Evolutionary conservation across 2,797 vertebrate species (phyloP), one percentile per base, ranked within the genome.

Genomic region (Mus minutoides): DNA sequence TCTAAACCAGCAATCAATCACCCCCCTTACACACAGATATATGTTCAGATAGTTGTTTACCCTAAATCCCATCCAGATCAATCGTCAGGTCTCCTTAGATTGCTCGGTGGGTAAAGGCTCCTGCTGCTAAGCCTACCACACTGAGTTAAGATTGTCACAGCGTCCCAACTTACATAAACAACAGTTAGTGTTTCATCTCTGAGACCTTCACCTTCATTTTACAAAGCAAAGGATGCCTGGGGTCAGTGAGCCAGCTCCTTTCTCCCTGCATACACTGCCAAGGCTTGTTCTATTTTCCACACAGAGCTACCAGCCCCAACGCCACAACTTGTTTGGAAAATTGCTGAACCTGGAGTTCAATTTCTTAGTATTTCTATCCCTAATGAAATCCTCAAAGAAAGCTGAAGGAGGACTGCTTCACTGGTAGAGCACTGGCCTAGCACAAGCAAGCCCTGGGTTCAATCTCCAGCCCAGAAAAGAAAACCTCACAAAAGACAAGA

Each of bases 261-360:
- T 52, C 43, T 54, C 0, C 0, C 24, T 64, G 2, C 62, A n/a
- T 37, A 58, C 21, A 43, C 21, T 73, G 58, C 49, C 56, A 79
- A 37, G 49, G 31, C 21, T 87, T 9, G 1, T n/a, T 83, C n/a
- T 91, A 2, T 43, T 73, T 24, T 58, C 26, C 2, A 9, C 37
- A 11, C n/a, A 31, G 37, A 58, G 43, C 37, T 21, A 24, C 67
- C 24, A 73, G 3, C 22, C 67, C 37, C 26, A 31, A 21, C 26
- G 43, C 16, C 10, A 77, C n/a, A 75, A 34, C 78, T 64, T 58
- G 54, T 75, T 80, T 93, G 88, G 75, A 46, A 71, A 94, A 93
- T 71, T 78, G 34, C 43, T 84, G 43, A n/a, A 75, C 37, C n/a
- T 34, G 40, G 4, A 12, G 17, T 43, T 91, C 29, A 16, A 6